Conservation (phyloP, 2,797 vertebrate genomes). For the Oryzias dopingdopingensis region DNA sequence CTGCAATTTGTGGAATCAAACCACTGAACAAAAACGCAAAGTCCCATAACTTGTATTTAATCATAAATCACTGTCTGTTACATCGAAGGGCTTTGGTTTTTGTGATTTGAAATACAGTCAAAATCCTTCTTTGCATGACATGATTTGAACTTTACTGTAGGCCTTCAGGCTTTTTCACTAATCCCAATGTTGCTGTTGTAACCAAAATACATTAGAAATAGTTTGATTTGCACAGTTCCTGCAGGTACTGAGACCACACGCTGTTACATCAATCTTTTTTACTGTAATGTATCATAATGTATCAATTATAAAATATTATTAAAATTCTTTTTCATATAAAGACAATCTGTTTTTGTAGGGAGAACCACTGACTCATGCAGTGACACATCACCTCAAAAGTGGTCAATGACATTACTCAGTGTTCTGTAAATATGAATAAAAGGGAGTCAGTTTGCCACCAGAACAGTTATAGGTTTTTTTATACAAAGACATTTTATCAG, state of each 20-base stretch:
- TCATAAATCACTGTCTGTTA: constrained; percentile 18
- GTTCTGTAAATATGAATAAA: no score
- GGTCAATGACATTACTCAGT: background rate
- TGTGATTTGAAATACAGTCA: constrained; percentile 18
- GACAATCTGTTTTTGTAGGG: constrained; percentile 2
- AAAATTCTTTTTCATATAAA: constrained; percentile 68
- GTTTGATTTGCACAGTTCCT: constrained; percentile 70
- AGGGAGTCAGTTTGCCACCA: no score
- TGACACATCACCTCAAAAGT: background rate
- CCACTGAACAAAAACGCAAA: constrained; percentile 14
- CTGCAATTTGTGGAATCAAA: constrained; percentile 27
- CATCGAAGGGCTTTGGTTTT: constrained; percentile 21
- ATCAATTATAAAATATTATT: constrained; percentile 74
- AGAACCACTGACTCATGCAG: background rate
- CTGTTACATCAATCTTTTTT: constrained; percentile 71
- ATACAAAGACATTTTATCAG: no score
- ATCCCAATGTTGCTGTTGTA: constrained; percentile 29
- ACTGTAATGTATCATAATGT: constrained; percentile 73
- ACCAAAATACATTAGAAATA: constrained; percentile 22
- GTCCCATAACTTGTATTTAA: constrained; percentile 23
- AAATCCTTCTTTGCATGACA: constrained; percentile 19
- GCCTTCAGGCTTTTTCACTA: constrained; percentile 40
- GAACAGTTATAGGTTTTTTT: no score
- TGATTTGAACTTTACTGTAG: constrained; percentile 33
- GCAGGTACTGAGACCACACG: constrained; percentile 63